A percentile compares a stretch with the other conserved stretches of the same genome.
phyloP scores from a whole-genome alignment of 2,113 vertebrate genomes.

The Pristiophorus japonicus region DNA sequence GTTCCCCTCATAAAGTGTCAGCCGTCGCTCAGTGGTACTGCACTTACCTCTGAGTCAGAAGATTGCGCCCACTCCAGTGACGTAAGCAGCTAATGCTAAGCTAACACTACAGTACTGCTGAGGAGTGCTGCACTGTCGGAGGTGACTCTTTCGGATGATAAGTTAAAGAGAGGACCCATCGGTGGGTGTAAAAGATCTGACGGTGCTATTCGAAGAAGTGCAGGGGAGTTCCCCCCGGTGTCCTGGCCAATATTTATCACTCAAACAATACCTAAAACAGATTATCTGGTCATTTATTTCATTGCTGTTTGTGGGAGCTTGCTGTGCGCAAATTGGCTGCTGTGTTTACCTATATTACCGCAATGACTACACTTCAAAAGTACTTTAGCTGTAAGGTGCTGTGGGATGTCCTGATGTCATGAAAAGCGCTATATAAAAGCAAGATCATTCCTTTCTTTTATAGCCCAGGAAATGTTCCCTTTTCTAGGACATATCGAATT shows the following conservation, averaged over 20 bases:
- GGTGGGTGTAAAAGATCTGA: not conserved
- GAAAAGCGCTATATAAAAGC: too few relatives aligned
- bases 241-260: not conserved
- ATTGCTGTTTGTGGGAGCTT: not conserved
- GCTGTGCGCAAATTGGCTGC: not conserved
- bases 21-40: not conserved
- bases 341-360: not conserved
- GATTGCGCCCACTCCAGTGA: not conserved
- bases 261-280: not conserved
- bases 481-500: too few relatives aligned
- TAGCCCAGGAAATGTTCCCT: too few relatives aligned
- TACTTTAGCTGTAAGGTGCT: not conserved
- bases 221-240: not conserved
- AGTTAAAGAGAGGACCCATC: not conserved
- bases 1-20: not conserved
- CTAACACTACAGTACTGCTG: not conserved
- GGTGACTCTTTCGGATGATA: not conserved
- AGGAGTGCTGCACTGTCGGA: not conserved
- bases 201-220: not conserved
- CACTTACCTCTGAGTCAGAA: not conserved
- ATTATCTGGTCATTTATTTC: not conserved
- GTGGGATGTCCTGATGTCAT: too few relatives aligned
- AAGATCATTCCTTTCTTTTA: too few relatives aligned
- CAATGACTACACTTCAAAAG: not conserved
- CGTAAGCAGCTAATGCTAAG: not conserved